A percentile compares a stretch with the other conserved stretches of the same genome.
Evolutionary conservation across 2,888 invertebrate species (phyloP).

Genomic region (Lottia gigantea): DNA sequence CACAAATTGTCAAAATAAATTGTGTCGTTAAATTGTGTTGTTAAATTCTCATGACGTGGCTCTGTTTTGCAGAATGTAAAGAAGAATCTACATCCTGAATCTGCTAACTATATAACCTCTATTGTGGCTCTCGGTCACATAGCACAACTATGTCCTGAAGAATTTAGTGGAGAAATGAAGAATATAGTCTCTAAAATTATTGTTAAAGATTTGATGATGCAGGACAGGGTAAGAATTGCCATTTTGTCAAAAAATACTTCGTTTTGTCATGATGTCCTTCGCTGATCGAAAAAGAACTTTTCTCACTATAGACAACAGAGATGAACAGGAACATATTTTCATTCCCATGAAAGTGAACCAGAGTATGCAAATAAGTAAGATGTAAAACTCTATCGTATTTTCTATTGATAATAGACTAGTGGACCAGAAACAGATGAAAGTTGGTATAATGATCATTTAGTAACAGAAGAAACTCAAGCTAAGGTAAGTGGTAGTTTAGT

Average conservation of each 20-base stretch:
- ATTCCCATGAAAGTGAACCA: too few species aligned
- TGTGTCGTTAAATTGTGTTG: too few species aligned
- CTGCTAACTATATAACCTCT: conserved; percentile 85
- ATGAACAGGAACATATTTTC: too few species aligned
- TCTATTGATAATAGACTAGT: conserved; percentile 38
- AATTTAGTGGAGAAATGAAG: conserved; percentile 90
- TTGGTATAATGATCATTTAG: conserved; percentile 88
- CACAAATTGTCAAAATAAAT: too few species aligned
- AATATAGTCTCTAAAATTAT: conserved; percentile 91
- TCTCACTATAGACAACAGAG: too few species aligned
- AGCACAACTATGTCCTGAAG: conserved; percentile 89
- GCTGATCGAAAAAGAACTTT: too few species aligned
- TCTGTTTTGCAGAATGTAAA: conserved; percentile 62
- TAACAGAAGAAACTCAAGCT: conserved; percentile 85
- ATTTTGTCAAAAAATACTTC: too few species aligned
- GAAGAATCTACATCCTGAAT: conserved; percentile 72
- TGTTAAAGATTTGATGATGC: conserved; percentile 91
- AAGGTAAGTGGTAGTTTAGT: conserved; percentile 74
- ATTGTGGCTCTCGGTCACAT: conserved; percentile 95
- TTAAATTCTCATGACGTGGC: neutral
- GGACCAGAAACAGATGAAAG: conserved; percentile 70
- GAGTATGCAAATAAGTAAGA: too few species aligned
- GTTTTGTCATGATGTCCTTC: too few species aligned
- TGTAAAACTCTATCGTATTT: too few species aligned
- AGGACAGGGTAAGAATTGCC: conserved; percentile 65